phyloP scores from a whole-genome alignment of 2,888 invertebrate species.

The Callyntrura sp. region DNA sequence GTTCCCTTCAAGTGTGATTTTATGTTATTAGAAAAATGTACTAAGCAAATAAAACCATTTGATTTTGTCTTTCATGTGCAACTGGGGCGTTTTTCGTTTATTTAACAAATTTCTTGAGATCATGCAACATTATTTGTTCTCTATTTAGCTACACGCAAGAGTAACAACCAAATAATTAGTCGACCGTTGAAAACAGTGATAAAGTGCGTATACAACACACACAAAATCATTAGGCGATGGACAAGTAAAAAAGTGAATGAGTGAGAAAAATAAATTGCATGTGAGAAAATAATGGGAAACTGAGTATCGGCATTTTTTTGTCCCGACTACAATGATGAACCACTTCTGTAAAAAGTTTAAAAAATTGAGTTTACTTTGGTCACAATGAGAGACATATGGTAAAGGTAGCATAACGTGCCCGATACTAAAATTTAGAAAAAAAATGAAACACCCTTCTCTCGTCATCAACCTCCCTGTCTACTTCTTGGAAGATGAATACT shows the following conservation, averaged over 20 bases:
- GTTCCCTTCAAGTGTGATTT: slow-evolving; percentile 27
- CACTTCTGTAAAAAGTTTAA: neutral
- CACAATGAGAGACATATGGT: slow-evolving; percentile 17
- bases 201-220: slow-evolving; percentile 1
- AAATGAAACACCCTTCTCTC: slow-evolving; percentile 48
- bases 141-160: slow-evolving; percentile 59
- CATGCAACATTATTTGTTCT: slow-evolving; percentile 62
- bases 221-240: neutral
- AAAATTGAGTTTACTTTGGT: neutral
- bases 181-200: slow-evolving; percentile 58
- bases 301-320: no score
- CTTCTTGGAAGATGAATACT: neutral
- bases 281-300: neutral
- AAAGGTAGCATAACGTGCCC: neutral
- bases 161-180: slow-evolving; percentile 50
- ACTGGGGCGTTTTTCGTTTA: slow-evolving; percentile 76
- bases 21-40: neutral
- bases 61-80: slow-evolving; percentile 66
- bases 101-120: slow-evolving; percentile 74
- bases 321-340: neutral
- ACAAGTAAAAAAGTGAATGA: neutral
- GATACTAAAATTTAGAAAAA: neutral
- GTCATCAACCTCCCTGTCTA: neutral
- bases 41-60: slow-evolving; percentile 66
- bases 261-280: slow-evolving; percentile 39